Conservation (phyloP, 2,797 vertebrate genomes). For the Anas bahamensis region DNA sequence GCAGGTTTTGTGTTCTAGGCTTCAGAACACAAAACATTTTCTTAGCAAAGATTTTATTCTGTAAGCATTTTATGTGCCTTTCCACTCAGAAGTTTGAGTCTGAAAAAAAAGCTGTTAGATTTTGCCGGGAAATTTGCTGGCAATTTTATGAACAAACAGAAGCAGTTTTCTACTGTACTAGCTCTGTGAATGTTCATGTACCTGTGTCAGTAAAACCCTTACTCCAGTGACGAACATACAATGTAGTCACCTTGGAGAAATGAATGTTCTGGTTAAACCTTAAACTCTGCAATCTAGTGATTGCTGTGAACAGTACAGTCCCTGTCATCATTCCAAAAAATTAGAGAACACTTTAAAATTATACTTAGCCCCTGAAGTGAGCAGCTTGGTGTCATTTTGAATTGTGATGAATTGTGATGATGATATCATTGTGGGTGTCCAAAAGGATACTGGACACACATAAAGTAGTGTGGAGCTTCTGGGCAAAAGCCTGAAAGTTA, state of each 20-base stretch:
- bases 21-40: not conserved
- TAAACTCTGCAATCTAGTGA: not conserved
- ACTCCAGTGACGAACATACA: not conserved
- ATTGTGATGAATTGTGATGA: not conserved
- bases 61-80: not conserved
- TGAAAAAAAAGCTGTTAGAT: not conserved
- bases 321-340: not conserved
- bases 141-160: not conserved
- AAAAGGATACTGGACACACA: fast-evolving
- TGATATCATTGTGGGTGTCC: not conserved
- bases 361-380: not conserved
- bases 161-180: not conserved
- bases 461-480: not conserved
- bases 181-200: not conserved
- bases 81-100: not conserved
- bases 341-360: not conserved
- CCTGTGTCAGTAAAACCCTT: not conserved
- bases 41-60: not conserved
- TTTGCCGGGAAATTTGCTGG: not conserved
- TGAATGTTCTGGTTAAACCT: not conserved
- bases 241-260: not conserved
- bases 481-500: not conserved
- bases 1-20: not conserved
- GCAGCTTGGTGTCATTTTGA: not conserved
- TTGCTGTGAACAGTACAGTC: not conserved